phyloP scores from a whole-genome alignment of 2,888 invertebrate genomes.

The Cataglyphis cursor region DNA sequence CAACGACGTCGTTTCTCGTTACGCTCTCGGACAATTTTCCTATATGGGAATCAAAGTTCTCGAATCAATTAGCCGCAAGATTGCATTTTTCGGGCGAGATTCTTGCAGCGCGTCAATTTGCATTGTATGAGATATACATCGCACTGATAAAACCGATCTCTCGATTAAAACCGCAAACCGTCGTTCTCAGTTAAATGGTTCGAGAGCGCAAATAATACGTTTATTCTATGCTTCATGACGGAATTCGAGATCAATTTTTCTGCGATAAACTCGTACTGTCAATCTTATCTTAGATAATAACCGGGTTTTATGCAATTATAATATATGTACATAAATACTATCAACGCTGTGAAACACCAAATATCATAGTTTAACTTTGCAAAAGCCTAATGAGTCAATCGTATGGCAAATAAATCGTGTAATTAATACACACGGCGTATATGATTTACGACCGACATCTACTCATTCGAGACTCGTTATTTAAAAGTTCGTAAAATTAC shows the following conservation, averaged over 20 bases:
- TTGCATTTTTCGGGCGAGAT: constrained; percentile 53
- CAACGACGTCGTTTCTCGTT: constrained; percentile 22
- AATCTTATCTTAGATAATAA: neutral
- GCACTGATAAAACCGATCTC: constrained; percentile 63
- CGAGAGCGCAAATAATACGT: constrained; percentile 28
- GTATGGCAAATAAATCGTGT: neutral
- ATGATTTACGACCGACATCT: constrained; percentile 20
- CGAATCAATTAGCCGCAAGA: constrained; percentile 58
- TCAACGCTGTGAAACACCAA: neutral
- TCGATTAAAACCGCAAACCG: constrained; percentile 54
- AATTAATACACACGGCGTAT: constrained; percentile 5
- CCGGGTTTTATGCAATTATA: neutral
- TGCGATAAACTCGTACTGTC: neutral
- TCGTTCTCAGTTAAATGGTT: constrained; percentile 33
- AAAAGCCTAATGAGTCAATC: neutral
- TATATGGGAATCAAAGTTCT: neutral
- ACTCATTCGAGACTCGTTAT: neutral
- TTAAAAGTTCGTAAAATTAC: neutral
- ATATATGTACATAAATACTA: neutral
- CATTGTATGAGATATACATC: neutral
- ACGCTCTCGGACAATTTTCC: neutral
- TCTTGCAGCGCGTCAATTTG: neutral
- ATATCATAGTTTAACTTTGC: constrained; percentile 16
- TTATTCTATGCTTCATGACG: constrained; percentile 13
- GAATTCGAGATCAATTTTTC: constrained; percentile 45